A percentile compares a stretch with the other conserved stretches of the same genome.
Conservation (phyloP, 2,888 invertebrate genomes). For the Ormyrus nitidulus region DNA sequence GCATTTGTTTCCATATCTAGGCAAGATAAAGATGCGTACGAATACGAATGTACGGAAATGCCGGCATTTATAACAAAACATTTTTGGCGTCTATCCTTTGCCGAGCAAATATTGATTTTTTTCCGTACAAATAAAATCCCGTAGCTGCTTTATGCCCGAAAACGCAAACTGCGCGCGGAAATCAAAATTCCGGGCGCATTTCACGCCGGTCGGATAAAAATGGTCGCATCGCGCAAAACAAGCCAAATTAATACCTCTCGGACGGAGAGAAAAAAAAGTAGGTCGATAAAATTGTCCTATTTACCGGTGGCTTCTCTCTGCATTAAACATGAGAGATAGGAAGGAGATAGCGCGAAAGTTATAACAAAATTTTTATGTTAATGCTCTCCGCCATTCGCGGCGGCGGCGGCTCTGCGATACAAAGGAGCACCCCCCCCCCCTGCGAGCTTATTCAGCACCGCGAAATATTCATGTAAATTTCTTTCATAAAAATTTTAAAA, state of each 20-base stretch:
- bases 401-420: background rate
- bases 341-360: background rate
- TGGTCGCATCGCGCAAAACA: background rate
- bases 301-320: no score
- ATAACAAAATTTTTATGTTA: slow-evolving; percentile 33
- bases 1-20: slow-evolving; percentile 16
- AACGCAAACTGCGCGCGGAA: background rate
- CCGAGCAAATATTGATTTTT: slow-evolving; percentile 8
- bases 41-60: slow-evolving; percentile 17
- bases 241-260: slow-evolving; percentile 2
- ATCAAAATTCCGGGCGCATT: slow-evolving; percentile 24
- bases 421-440: background rate
- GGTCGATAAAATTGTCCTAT: background rate
- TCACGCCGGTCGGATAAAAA: slow-evolving; percentile 3
- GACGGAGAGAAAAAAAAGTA: background rate
- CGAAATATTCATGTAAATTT: slow-evolving; percentile 16
- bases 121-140: no score
- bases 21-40: background rate
- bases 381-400: background rate
- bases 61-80: slow-evolving; percentile 8
- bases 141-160: background rate
- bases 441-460: background rate
- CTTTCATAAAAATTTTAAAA: slow-evolving; percentile 11
- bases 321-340: slow-evolving; percentile 18
- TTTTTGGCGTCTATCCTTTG: slow-evolving; percentile 19